These are phyloP conservation scores for Turritopsis dohrnii DNA, from an alignment of 30 jellyfish, hydroid and myxozoan species.

Conservation along the genomic window DNA sequence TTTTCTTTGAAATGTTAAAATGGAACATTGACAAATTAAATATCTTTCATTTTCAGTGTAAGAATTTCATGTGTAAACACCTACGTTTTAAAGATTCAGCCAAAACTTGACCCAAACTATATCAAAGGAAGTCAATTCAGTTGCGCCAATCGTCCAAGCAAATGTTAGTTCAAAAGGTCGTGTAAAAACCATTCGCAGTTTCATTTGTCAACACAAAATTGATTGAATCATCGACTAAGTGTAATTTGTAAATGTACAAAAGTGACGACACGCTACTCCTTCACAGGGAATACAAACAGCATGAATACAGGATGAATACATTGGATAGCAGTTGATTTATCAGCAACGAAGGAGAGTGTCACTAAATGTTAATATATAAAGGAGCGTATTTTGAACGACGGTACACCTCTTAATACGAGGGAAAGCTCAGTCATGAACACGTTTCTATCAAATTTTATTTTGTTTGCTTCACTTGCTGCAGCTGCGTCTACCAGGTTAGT, in stretches of 20 bases:
- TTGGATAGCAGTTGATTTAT: background rate
- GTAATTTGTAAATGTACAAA: background rate
- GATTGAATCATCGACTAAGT: background rate
- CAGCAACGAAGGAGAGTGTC: background rate
- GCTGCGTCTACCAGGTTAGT: background rate
- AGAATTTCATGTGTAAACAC: no score
- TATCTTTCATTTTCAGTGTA: no score
- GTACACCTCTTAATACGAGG: background rate
- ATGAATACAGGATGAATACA: background rate
- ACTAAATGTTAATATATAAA: background rate
- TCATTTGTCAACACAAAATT: background rate
- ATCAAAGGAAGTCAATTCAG: background rate
- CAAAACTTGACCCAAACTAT: background rate
- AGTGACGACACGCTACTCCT: background rate
- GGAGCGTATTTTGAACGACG: background rate
- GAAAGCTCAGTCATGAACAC: background rate
- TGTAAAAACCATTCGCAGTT: background rate
- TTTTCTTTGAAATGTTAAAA: no score
- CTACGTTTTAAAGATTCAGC: no score
- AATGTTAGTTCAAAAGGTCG: background rate
- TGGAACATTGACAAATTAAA: no score
- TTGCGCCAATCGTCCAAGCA: background rate
- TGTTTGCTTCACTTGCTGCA: background rate
- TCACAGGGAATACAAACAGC: background rate
- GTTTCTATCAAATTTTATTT: background rate